Evolutionary conservation across 2,797 vertebrate genomes (phyloP).

Genomic region (Prionace glauca): DNA sequence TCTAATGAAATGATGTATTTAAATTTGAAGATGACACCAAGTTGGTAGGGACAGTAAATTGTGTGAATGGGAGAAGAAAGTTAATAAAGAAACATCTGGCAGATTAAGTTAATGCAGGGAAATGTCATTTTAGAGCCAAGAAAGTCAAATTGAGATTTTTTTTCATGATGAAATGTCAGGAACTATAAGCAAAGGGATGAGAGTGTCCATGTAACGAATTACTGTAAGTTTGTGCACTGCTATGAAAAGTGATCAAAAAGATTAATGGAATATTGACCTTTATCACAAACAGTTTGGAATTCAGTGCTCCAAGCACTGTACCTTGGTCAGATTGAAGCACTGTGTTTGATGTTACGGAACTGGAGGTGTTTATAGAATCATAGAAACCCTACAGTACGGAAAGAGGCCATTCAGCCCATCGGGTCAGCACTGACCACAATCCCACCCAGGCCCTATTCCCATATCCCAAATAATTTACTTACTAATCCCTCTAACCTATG

Average conservation of each 20-base stretch:
- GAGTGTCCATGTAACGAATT: neutral
- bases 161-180: neutral
- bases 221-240: neutral
- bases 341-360: neutral
- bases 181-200: neutral
- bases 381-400: too few species aligned
- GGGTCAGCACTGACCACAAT: too few species aligned
- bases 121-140: neutral
- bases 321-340: neutral
- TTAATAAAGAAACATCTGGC: neutral
- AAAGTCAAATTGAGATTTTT: neutral
- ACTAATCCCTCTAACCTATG: too few species aligned
- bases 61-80: neutral
- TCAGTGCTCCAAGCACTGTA: neutral
- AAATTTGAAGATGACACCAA: neutral
- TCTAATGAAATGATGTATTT: neutral
- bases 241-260: neutral
- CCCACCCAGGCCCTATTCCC: too few species aligned
- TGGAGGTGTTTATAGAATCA: neutral
- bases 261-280: neutral
- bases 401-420: too few species aligned
- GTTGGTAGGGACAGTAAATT: neutral
- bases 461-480: too few species aligned
- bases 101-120: neutral
- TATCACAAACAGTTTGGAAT: neutral